phyloP scores from a whole-genome alignment of 92 coral and sea anemone genomes.

The Epizoanthus stellaris region DNA sequence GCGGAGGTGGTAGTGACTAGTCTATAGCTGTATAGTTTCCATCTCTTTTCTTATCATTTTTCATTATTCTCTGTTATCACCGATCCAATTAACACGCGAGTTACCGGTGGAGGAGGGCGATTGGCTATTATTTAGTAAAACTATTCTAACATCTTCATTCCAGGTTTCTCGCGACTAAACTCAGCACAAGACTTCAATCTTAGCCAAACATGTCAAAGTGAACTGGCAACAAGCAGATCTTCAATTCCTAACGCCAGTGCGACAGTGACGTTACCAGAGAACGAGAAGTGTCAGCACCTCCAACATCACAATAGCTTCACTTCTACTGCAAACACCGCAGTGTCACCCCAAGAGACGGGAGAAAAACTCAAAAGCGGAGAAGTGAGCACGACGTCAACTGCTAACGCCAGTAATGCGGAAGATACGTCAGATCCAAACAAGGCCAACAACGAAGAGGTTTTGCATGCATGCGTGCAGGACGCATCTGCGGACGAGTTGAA shows the following conservation, averaged over 20 bases:
- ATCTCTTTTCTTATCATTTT: no score
- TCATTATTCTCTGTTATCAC: no score
- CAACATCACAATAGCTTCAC: not conserved
- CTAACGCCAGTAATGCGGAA: no score
- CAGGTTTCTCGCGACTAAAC: conserved; percentile 33
- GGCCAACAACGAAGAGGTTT: no score
- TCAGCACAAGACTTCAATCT: conserved; percentile 20
- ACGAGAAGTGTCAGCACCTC: not conserved
- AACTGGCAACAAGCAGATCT: conserved; percentile 14
- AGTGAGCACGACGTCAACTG: not conserved
- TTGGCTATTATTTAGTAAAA: not conserved
- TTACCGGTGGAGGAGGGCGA: not conserved
- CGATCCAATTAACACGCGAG: no score
- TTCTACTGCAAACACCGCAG: not conserved
- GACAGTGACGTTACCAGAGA: not conserved
- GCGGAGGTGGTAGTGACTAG: no score
- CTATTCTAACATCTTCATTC: not conserved
- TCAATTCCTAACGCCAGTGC: conserved; percentile 13
- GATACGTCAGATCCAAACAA: no score
- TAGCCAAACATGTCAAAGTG: conserved; percentile 31
- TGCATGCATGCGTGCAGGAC: no score
- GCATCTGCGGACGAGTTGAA: no score
- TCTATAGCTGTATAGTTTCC: no score
- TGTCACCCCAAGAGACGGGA: not conserved
- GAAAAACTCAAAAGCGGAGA: not conserved